phyloP scores from a whole-genome alignment of 64 coral and sea anemone genomes.

The Stylophora pistillata region DNA sequence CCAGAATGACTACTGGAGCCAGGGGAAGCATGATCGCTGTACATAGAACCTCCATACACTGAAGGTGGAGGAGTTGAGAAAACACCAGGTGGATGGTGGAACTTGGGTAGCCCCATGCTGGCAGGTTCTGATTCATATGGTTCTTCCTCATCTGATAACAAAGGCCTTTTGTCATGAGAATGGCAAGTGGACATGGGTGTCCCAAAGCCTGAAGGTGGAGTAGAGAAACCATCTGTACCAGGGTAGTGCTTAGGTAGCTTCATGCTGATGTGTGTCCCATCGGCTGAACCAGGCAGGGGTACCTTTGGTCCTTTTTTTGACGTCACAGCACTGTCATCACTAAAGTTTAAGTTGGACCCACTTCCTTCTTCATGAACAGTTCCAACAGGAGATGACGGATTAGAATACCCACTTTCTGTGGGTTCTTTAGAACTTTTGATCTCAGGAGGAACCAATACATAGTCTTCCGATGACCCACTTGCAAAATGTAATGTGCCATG shows the following conservation, averaged over 20 bases:
- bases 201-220: too few species aligned
- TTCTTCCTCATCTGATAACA: too few species aligned
- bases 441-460: neutral
- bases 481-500: neutral
- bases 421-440: neutral
- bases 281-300: neutral
- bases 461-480: neutral
- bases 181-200: too few species aligned
- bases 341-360: neutral
- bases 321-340: neutral
- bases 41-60: neutral
- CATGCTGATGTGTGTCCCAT: neutral
- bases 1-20: neutral
- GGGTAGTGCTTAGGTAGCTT: too few species aligned
- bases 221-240: too few species aligned
- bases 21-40: neutral
- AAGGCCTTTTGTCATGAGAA: too few species aligned
- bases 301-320: neutral
- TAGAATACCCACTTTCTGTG: neutral
- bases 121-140: neutral
- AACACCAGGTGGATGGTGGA: neutral
- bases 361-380: neutral
- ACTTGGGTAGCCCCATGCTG: neutral
- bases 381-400: neutral
- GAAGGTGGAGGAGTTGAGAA: neutral